These are phyloP conservation scores for Poecile atricapillus DNA, from an alignment of 2,113 vertebrate genomes.

Conservation along the genomic window DNA sequence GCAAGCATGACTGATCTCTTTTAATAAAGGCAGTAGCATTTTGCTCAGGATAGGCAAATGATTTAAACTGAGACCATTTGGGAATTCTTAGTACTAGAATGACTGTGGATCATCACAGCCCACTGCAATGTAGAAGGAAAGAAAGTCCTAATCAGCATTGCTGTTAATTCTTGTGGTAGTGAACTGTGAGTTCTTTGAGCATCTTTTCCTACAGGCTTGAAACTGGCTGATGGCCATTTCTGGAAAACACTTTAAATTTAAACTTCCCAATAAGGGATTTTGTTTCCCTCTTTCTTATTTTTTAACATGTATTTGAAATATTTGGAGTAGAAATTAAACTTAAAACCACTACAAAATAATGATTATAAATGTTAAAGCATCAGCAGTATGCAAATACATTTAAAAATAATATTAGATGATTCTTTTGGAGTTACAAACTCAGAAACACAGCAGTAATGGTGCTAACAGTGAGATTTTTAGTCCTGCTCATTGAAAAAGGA, in stretches of 20 bases:
- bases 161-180: background rate
- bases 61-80: constrained; percentile 16
- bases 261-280: background rate
- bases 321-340: background rate
- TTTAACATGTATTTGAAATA: background rate
- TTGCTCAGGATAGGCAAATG: background rate
- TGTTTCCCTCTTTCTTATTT: background rate
- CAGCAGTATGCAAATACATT: background rate
- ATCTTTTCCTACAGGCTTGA: background rate
- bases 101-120: background rate
- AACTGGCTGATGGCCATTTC: constrained; percentile 3
- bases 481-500: background rate
- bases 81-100: background rate
- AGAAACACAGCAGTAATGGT: background rate
- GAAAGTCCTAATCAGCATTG: background rate
- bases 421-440: background rate
- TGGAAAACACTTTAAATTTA: background rate
- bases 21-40: background rate
- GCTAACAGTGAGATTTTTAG: background rate
- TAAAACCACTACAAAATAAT: background rate
- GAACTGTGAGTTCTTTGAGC: constrained; percentile 1
- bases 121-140: background rate
- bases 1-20: constrained; percentile 1
- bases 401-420: background rate
- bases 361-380: background rate